Percentiles rank a stretch among this genome's conserved stretches.
phyloP scores from a whole-genome alignment of 2,888 invertebrate genomes.

The Sesamia inferens region DNA sequence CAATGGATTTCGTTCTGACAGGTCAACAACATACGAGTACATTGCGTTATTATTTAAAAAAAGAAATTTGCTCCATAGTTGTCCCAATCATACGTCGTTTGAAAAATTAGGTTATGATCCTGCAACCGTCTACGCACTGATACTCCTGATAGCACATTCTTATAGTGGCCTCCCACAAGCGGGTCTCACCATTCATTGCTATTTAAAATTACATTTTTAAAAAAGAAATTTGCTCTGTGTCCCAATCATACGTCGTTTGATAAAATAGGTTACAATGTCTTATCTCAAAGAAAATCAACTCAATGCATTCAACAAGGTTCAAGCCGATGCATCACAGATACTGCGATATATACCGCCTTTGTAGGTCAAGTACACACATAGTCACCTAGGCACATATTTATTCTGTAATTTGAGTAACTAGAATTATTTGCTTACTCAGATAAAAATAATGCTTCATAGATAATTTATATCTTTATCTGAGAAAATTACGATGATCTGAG shows the following conservation, averaged over 20 bases:
- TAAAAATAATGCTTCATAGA: slow-evolving; percentile 22
- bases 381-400: slow-evolving; percentile 45
- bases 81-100: neutral
- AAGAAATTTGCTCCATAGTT: neutral
- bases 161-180: too few relatives aligned
- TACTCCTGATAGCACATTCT: too few relatives aligned
- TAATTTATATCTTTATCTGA: slow-evolving; percentile 26
- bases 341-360: slow-evolving; percentile 3
- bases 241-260: neutral
- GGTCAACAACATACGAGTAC: too few relatives aligned
- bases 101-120: neutral
- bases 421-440: slow-evolving; percentile 26
- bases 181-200: too few relatives aligned
- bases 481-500: slow-evolving; percentile 39
- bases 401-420: slow-evolving; percentile 34
- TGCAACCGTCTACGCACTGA: too few relatives aligned
- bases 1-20: too few relatives aligned
- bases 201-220: too few relatives aligned
- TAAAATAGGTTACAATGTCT: neutral
- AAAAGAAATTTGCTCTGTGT: neutral
- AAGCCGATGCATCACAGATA: slow-evolving; percentile 27
- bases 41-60: too few relatives aligned
- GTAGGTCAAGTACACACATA: slow-evolving; percentile 33
- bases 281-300: slow-evolving; percentile 1
- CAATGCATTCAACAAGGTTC: neutral